A percentile compares a stretch with the other conserved stretches of the same genome.
Evolutionary conservation across 2,113 vertebrate species (phyloP).

Genomic region (Geothlypis trichas): DNA sequence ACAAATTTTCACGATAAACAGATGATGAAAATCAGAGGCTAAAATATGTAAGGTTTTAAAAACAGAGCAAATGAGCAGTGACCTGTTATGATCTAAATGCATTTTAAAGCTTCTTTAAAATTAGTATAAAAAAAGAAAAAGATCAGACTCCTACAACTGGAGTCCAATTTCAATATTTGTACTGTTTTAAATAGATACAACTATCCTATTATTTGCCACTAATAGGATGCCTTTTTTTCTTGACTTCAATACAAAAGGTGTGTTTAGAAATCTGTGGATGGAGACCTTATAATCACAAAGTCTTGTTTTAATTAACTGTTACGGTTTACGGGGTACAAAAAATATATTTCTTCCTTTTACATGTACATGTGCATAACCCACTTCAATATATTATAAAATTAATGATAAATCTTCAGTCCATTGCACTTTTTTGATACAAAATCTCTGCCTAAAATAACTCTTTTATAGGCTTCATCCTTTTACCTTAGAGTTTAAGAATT

Average conservation of each 20-base stretch:
- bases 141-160: accelerated
- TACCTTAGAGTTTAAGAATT: not conserved
- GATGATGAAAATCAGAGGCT: not conserved
- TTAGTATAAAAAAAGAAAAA: not conserved
- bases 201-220: not conserved
- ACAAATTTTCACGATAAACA: not conserved
- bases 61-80: not conserved
- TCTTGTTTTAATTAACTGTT: not conserved
- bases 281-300: not conserved
- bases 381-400: not conserved
- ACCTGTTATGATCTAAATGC: not conserved
- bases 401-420: not conserved
- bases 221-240: not conserved
- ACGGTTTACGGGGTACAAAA: accelerated
- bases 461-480: not conserved
- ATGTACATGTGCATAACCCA: not conserved
- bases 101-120: not conserved
- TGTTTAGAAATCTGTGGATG: not conserved
- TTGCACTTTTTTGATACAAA: not conserved
- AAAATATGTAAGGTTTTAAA: not conserved
- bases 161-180: not conserved
- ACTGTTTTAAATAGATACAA: not conserved
- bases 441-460: not conserved
- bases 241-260: not conserved
- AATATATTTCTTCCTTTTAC: not conserved